Evolutionary conservation across 2,797 vertebrate genomes (phyloP).

Genomic region (Falco peregrinus): DNA sequence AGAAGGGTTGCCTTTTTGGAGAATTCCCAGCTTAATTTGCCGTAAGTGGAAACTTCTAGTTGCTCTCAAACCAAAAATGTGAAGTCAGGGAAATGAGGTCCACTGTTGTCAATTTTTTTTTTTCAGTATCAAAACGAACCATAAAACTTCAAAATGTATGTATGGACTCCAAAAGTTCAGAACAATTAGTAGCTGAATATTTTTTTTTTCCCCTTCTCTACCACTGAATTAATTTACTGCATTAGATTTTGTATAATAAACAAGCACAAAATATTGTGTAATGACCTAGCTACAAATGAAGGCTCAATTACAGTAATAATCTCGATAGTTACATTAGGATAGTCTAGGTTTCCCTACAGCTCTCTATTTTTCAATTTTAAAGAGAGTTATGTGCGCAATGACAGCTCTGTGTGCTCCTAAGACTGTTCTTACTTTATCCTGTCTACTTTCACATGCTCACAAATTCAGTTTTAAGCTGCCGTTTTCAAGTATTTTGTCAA

Average conservation of each 20-base stretch:
- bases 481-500: conserved; percentile 74
- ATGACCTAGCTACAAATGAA: background rate
- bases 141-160: background rate
- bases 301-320: background rate
- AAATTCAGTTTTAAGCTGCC: conserved; percentile 60
- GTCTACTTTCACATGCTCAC: conserved; percentile 40
- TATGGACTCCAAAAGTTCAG: background rate
- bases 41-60: background rate
- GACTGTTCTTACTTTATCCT: conserved; percentile 59
- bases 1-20: background rate
- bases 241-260: background rate
- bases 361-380: background rate
- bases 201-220: background rate
- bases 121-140: background rate
- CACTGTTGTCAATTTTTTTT: background rate
- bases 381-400: background rate
- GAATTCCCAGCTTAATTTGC: background rate
- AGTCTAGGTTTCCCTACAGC: background rate
- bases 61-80: background rate
- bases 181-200: background rate
- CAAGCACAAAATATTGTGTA: background rate
- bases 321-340: conserved; percentile 14
- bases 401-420: conserved; percentile 42
- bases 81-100: background rate
- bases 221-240: background rate